Conservation (phyloP, 2,113 vertebrate genomes). For the Paradisaea rubra region DNA sequence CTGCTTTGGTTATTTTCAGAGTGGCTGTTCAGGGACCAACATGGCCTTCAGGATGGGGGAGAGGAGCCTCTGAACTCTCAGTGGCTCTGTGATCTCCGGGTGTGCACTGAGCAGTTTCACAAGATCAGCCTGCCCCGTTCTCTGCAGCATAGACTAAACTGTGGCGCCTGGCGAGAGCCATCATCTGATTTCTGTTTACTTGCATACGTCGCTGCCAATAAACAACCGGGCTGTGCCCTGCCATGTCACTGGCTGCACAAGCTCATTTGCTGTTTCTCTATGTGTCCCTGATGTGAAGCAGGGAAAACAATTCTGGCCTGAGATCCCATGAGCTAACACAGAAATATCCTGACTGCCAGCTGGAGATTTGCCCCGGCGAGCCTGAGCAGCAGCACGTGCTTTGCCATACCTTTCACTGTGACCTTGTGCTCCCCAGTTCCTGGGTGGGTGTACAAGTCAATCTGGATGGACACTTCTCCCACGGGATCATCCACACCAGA, state of each 20-base stretch:
- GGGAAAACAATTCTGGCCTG: background rate
- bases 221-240: background rate
- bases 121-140: background rate
- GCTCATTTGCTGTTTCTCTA: background rate
- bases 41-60: background rate
- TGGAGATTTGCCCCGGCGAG: background rate
- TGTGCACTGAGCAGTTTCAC: background rate
- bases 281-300: background rate
- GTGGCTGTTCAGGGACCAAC: background rate
- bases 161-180: background rate
- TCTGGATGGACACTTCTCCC: slow-evolving; percentile 92
- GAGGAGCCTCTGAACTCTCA: background rate
- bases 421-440: slow-evolving; percentile 92
- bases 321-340: background rate
- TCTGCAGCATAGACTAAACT: background rate
- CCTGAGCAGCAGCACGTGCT: background rate
- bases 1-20: slow-evolving; percentile 15
- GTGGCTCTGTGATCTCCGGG: background rate
- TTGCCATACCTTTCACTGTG: slow-evolving; percentile 85
- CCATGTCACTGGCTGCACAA: background rate
- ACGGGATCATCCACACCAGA: slow-evolving; percentile 89
- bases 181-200: slow-evolving; percentile 9
- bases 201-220: background rate
- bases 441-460: slow-evolving; percentile 93
- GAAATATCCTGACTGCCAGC: background rate